phyloP scores from a whole-genome alignment of 2,113 vertebrate genomes.

The Tetrax tetrax region DNA sequence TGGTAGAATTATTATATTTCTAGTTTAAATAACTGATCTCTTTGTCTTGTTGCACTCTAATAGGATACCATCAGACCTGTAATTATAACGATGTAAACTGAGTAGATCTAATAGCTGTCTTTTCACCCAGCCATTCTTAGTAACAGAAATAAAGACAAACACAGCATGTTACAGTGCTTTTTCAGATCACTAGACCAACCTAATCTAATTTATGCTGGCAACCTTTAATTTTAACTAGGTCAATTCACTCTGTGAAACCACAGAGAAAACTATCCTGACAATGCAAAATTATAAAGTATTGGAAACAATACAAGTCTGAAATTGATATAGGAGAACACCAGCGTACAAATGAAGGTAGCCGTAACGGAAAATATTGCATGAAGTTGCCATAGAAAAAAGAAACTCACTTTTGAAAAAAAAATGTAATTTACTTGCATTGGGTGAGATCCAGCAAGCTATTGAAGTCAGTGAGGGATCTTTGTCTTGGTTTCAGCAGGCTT shows the following conservation, averaged over 20 bases:
- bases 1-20: background rate
- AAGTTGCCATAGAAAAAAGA: background rate
- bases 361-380: background rate
- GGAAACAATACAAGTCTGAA: background rate
- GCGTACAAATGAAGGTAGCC: background rate
- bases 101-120: background rate
- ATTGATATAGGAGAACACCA: background rate
- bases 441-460: slow-evolving; percentile 26
- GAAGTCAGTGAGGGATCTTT: slow-evolving; percentile 17
- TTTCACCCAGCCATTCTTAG: background rate
- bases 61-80: background rate
- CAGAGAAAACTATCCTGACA: background rate
- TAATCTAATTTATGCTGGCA: slow-evolving; percentile 41
- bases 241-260: slow-evolving; percentile 6
- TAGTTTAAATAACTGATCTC: background rate
- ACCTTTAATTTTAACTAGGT: slow-evolving; percentile 60
- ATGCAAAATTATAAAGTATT: slow-evolving; percentile 1
- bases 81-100: background rate
- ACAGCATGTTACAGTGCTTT: background rate
- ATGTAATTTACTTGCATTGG: background rate
- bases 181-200: slow-evolving; percentile 8
- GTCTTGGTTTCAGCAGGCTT: background rate
- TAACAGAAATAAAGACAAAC: background rate
- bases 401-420: background rate
- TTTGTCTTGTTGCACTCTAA: background rate